Evolutionary conservation across 2,113 vertebrate genomes (phyloP), one percentile per base, ranked within the genome.

Genomic region (Podilymbus podiceps): DNA sequence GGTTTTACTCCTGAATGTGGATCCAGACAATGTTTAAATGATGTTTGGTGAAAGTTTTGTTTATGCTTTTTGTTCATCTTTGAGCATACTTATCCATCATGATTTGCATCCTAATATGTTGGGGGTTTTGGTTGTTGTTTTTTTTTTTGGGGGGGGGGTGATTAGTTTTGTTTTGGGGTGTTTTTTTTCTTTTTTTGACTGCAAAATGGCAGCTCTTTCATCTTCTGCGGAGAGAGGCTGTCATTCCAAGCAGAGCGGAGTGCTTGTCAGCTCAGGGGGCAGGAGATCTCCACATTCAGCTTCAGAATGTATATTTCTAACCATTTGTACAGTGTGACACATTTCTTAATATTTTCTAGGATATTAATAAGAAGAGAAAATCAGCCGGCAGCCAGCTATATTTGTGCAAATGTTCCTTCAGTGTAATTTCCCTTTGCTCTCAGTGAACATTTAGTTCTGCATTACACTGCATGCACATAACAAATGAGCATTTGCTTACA

Each of bases 401-500:
- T 92, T 95, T 92, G 86, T 89, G 52, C 52, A 33, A 91, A 89
- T 72, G 60, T 81, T 75, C 81, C 84, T 84, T 84, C 33, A 20
- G 33, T 47, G 73, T 86, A 63, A 90, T 95, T 93, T 93, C 72
- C 83, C 79, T 71, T 83, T 80, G 46, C 89, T 95, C 49, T 75
- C 60, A 40, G 50, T 77, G 93, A 96, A 89, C 66, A 86, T 78
- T 89, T 40, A 87, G 73, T 95, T 95, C 93, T 60, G 47, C 0
- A 0, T 95, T 94, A 44, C 42, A 11, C 49, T 91, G 64, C 80
- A 23, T 42, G 31, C 69, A 63, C 85, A 77, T 85, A 89, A 78
- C 80, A 94, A 95, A 75, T 87, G 86, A 95, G 89, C 86, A 81
- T 96, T 95, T 95, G 73, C 91, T 94, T 94, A 81, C 56, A 68